Conservation (phyloP, 2,888 invertebrate species). For the Perdita meconis region DNA sequence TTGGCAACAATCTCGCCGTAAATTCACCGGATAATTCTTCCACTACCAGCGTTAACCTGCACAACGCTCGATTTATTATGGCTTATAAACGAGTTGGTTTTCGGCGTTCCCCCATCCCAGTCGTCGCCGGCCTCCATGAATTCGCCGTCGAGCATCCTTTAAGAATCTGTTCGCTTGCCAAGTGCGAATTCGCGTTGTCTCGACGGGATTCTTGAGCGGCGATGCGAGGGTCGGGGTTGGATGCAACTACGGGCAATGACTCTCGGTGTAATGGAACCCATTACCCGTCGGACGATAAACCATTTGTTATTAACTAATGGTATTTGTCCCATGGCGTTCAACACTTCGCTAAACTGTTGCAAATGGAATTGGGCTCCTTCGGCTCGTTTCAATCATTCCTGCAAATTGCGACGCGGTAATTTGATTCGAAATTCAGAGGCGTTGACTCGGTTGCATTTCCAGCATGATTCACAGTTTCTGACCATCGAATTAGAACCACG, state of each 20-base stretch:
- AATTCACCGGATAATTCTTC: conserved; percentile 75
- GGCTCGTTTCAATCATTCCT: not conserved
- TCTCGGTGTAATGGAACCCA: conserved; percentile 24
- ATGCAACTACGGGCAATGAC: conserved; percentile 11
- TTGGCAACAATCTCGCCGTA: conserved; percentile 75
- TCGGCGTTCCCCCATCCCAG: conserved; percentile 20
- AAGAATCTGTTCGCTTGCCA: conserved; percentile 57
- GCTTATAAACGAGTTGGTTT: conserved; percentile 57
- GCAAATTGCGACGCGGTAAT: not conserved
- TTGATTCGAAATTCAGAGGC: no score
- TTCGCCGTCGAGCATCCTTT: conserved; percentile 29
- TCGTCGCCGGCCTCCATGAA: conserved; percentile 22
- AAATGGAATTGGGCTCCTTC: not conserved
- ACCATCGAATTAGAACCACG: no score
- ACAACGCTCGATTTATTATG: conserved; percentile 73
- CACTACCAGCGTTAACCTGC: conserved; percentile 66
- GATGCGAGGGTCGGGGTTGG: not conserved
- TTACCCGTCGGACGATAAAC: conserved; percentile 20
- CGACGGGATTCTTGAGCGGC: conserved; percentile 3
- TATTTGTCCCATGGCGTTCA: conserved; percentile 1
- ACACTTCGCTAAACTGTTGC: not conserved
- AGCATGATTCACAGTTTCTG: no score
- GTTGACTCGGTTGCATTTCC: no score
- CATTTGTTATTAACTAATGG: conserved; percentile 36
- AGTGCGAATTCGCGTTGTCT: conserved; percentile 43